Base-by-base conservation (phyloP, 2,888 invertebrate genomes). In the Coenonympha arcania region DNA sequence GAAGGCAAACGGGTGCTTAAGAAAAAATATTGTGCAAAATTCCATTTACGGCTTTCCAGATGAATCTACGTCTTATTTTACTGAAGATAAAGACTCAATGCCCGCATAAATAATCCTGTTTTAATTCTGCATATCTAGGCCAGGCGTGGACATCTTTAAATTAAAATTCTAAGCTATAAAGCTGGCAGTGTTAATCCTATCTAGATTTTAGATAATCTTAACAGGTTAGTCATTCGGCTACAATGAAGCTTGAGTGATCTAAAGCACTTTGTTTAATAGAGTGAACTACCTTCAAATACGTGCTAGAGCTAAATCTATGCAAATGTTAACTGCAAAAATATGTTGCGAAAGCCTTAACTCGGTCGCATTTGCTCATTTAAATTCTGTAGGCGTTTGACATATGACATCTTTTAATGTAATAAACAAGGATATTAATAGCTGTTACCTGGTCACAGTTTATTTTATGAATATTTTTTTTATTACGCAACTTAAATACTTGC, bases 1-100 rank as follows among this genome's bases (percentile, higher is more conserved):
- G 67, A 69, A 69, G 69, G 68, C 54, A 55, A 68, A 65, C 69
- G 43, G 43, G 63, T 61, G 47, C 28, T 52, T 48, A 30, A 62
- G 63, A 66, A 66, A 65, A 65, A n/a, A n/a, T n/a, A 64, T 61
- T 48, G 47, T 49, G 44, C 57, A 52, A 59, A 50, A 46, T 43
- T 52, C 42, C 46, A 22, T 45, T 22, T 18, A 42, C 13, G 11
- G 28, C 44, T 43, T 28, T 50, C 39, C 59, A 43, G 39, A 44
- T 55, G 30, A 53, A 52, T 43, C 26, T 49, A 44, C 43, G 16
- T 46, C 55, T 57, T 61, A 61, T 54, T 15, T 0, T 26, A 20
- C 0, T 4, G 15, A 47, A 57, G 57, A 54, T 46, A 44, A n/a
- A 20, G 15, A 46, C 44, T 45, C 42, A 13, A 16, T 31, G 6